These are phyloP conservation scores for Corythornis madagascariensis DNA, from an alignment of 2,113 vertebrate species.

Conservation along the genomic window DNA sequence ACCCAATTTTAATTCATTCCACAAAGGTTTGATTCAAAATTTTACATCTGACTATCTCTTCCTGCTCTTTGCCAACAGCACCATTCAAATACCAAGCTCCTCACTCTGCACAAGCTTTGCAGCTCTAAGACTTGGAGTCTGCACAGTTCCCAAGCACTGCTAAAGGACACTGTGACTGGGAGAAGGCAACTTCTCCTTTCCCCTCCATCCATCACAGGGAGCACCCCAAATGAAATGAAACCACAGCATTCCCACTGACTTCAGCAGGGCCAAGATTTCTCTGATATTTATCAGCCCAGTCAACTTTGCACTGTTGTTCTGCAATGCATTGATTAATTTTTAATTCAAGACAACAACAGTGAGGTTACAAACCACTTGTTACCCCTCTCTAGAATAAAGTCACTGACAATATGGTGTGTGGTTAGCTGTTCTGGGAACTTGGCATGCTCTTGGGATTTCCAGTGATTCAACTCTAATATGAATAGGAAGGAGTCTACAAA, in stretches of 20 bases:
- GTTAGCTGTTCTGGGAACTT: slow-evolving; percentile 49
- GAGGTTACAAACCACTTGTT: slow-evolving; percentile 1
- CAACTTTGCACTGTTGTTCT: background rate
- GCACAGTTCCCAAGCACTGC: background rate
- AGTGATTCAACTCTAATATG: slow-evolving; percentile 57
- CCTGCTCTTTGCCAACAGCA: background rate
- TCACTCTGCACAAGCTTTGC: background rate
- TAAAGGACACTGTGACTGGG: background rate
- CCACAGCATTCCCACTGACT: background rate
- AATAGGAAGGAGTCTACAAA: slow-evolving; percentile 51
- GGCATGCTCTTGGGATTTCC: slow-evolving; percentile 57
- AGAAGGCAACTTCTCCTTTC: background rate
- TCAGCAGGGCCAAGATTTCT: background rate
- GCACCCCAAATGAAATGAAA: background rate
- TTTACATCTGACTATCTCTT: background rate
- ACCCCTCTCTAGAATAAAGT: slow-evolving; percentile 35
- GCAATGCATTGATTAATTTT: background rate
- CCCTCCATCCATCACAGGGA: background rate
- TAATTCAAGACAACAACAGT: background rate
- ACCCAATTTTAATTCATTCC: background rate
- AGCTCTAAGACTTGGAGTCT: background rate
- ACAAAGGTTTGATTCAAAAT: background rate
- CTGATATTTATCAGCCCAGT: background rate
- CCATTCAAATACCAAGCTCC: background rate
- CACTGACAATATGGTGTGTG: slow-evolving; percentile 52